Evolutionary conservation across 2,113 vertebrate species (phyloP).

Genomic region (Agelaius tricolor): DNA sequence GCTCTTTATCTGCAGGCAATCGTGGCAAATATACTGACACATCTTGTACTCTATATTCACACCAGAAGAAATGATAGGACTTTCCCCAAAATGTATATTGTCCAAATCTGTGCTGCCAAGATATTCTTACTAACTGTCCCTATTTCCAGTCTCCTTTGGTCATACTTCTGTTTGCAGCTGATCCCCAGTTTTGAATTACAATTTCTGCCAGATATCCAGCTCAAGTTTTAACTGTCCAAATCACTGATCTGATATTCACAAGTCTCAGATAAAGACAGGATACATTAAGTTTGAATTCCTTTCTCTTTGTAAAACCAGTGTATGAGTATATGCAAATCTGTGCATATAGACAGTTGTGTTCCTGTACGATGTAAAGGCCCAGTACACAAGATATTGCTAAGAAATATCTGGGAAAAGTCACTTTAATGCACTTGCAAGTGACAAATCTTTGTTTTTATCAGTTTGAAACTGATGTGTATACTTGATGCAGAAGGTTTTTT

Average conservation of each 20-base stretch:
- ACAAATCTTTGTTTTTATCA: background rate
- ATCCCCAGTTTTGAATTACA: background rate
- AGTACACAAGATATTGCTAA: background rate
- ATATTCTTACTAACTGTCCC: background rate
- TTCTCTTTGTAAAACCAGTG: background rate
- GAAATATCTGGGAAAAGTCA: background rate
- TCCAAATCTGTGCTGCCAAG: background rate
- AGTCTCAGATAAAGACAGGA: background rate
- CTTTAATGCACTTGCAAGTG: background rate
- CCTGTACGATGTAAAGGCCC: background rate
- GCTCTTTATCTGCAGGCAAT: background rate
- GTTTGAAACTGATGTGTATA: background rate
- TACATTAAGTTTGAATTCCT: background rate
- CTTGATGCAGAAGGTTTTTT: rapidly evolving
- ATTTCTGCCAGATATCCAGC: background rate
- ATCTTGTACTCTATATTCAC: background rate
- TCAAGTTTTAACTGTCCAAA: background rate
- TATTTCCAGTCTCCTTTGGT: background rate
- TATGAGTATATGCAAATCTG: background rate
- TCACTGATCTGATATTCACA: background rate
- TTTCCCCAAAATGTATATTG: background rate
- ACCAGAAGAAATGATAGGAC: background rate
- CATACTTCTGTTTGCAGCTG: background rate
- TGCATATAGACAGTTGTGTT: background rate
- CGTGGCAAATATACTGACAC: background rate